Evolutionary conservation across 2,113 vertebrate species (phyloP), one percentile per base, ranked within the genome.

Genomic region (Sphyrna mokarran): DNA sequence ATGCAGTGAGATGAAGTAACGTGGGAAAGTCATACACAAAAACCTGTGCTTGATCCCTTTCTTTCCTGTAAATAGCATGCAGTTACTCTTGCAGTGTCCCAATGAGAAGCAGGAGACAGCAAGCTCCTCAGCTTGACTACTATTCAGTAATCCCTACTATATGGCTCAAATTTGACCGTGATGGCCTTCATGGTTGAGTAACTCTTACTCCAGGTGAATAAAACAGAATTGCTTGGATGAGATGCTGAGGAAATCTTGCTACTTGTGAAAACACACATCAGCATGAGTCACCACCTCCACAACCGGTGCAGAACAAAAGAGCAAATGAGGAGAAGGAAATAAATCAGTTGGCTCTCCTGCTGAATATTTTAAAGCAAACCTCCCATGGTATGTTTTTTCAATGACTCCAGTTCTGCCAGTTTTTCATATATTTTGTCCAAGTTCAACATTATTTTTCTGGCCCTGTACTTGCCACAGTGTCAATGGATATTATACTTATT

Each of bases 131-230:
- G 33, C 43, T 54, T 22, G 26, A 87, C 26, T 54, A 22, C 40
- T 87, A 26, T 54, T 87, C 85, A 48, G 3, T 87, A 87, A 48
- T 48, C 83, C 40, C 37, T 48, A 13, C 22, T 58, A 58, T 23
- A 89, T 58, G 48, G 86, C 29, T 48, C 43, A 54, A 13, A 7
- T 48, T 89, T 58, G 86, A 48, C 48, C 29, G 9, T 86, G 83
- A 23, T 54, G 43, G 86, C 86, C 43, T 89, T 89, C 86, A 89
- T 89, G 43, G 86, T 89, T 89, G 48, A 54, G 86, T 58, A 89
- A 22, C 9, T 89, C 9, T 58, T 54, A 86, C 23, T 89, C 23
- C 48, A 89, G 23, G 48, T 89, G 23, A 89, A 54, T 1, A 89
- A 29, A 89, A 54, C 18, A 43, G 23, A 86, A 86, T 86, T 86